phyloP scores from a whole-genome alignment of 2,888 invertebrate species.

The Lasioglossum calceatum region DNA sequence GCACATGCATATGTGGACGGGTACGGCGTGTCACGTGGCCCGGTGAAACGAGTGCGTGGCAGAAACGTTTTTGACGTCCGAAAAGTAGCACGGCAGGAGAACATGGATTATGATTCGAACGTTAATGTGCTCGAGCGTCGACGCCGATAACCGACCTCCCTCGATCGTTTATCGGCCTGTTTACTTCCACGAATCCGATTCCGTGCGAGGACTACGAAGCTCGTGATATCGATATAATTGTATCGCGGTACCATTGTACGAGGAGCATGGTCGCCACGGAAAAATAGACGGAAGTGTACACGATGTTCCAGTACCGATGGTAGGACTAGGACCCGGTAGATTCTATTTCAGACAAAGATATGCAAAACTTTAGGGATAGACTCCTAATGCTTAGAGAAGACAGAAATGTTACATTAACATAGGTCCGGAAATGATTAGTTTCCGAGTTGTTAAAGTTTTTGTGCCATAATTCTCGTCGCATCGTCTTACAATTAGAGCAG shows the following conservation, averaged over 20 bases:
- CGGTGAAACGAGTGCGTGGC: constrained; percentile 51
- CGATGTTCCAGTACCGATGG: neutral
- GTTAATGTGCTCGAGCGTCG: constrained; percentile 21
- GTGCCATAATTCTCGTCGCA: too few relatives aligned
- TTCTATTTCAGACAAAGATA: too few relatives aligned
- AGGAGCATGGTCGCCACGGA: neutral
- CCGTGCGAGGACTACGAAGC: constrained; percentile 19
- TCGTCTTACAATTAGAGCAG: too few relatives aligned
- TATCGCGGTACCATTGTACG: constrained; percentile 21
- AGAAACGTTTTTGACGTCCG: constrained; percentile 43
- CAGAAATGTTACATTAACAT: too few relatives aligned
- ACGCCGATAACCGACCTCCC: constrained; percentile 37
- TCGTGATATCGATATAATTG: constrained; percentile 30
- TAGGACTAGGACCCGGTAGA: too few relatives aligned
- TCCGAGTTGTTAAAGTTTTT: too few relatives aligned
- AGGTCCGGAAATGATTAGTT: too few relatives aligned
- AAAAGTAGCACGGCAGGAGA: constrained; percentile 24
- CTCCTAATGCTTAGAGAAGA: too few relatives aligned
- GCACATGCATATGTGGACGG: neutral
- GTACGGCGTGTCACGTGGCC: constrained; percentile 34
- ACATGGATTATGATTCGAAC: constrained; percentile 38
- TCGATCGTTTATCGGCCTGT: constrained; percentile 55
- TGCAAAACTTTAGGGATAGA: too few relatives aligned
- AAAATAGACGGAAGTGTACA: constrained; percentile 11
- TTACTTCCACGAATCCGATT: constrained; percentile 52